Percentiles rank a stretch among this genome's conserved stretches.
Evolutionary conservation across 2,888 invertebrate species (phyloP).

Genomic region (Fabriciana adippe): DNA sequence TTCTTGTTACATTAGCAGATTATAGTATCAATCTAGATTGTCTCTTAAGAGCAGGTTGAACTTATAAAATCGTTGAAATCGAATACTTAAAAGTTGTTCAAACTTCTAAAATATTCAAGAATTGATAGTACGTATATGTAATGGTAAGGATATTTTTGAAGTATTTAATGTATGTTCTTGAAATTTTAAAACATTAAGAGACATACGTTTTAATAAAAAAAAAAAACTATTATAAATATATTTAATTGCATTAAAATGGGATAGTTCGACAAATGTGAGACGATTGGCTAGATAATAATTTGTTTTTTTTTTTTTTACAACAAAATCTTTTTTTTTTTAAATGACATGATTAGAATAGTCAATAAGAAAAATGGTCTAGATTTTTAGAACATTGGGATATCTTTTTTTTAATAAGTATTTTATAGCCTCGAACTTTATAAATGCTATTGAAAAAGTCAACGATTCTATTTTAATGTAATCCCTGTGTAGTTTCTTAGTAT

Average conservation of each 20-base stretch:
- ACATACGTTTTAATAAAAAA: not conserved
- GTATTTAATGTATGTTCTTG: conserved; percentile 4
- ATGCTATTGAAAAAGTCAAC: not conserved
- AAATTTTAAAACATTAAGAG: not conserved
- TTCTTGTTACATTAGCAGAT: too few species aligned
- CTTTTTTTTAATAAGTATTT: too few species aligned
- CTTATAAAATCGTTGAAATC: not conserved
- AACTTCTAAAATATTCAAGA: not conserved
- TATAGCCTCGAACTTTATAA: too few species aligned
- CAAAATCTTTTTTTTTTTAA: too few species aligned
- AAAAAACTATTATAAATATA: not conserved
- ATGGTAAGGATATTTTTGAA: conserved; percentile 8
- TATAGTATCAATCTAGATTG: too few species aligned
- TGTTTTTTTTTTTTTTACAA: too few species aligned
- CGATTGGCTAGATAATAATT: too few species aligned
- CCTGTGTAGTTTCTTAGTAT: conserved; percentile 6
- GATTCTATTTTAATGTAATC: conserved; percentile 9
- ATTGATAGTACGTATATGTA: not conserved
- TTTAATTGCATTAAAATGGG: conserved; percentile 5
- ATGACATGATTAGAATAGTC: too few species aligned
- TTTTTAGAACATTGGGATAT: too few species aligned
- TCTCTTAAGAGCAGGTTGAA: not conserved
- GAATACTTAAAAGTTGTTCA: not conserved
- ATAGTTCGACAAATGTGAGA: not conserved
- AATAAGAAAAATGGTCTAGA: too few species aligned